phyloP scores from a whole-genome alignment of 92 coral and sea anemone species.

The Epizoanthus fatuus region DNA sequence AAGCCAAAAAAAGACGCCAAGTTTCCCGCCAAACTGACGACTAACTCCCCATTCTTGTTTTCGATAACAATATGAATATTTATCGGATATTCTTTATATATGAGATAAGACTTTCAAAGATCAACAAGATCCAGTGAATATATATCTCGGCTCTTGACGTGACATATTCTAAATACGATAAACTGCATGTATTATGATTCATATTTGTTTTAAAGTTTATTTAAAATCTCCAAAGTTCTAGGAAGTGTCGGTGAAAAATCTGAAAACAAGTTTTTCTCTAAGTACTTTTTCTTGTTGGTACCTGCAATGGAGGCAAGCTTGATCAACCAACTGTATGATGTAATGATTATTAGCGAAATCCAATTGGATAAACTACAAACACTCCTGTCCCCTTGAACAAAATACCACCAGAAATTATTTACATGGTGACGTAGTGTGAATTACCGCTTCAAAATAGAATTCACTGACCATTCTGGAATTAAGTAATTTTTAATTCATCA shows the following conservation, averaged over 20 bases:
- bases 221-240: neutral
- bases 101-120: conserved; percentile 39
- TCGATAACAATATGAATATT: conserved; percentile 30
- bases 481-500: conserved; percentile 52
- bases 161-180: neutral
- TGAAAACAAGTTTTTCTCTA: neutral
- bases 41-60: no score
- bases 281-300: conserved; percentile 2
- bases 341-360: conserved; percentile 1
- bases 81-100: conserved; percentile 38
- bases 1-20: no score
- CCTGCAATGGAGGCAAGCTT: conserved; percentile 11
- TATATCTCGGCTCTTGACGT: neutral
- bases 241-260: neutral
- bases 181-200: neutral
- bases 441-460: conserved; percentile 49
- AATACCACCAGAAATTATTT: conserved; percentile 48
- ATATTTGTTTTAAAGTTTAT: neutral
- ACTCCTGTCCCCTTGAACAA: conserved; percentile 5
- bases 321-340: conserved; percentile 41
- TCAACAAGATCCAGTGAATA: conserved; percentile 1
- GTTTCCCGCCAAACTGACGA: no score
- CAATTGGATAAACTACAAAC: conserved; percentile 13
- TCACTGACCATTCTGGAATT: conserved; percentile 48
- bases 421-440: conserved; percentile 35